Evolutionary conservation across 1,140 invertebrate species (phyloP), one percentile per base, ranked within the genome.

Genomic region (Gryon sp.): DNA sequence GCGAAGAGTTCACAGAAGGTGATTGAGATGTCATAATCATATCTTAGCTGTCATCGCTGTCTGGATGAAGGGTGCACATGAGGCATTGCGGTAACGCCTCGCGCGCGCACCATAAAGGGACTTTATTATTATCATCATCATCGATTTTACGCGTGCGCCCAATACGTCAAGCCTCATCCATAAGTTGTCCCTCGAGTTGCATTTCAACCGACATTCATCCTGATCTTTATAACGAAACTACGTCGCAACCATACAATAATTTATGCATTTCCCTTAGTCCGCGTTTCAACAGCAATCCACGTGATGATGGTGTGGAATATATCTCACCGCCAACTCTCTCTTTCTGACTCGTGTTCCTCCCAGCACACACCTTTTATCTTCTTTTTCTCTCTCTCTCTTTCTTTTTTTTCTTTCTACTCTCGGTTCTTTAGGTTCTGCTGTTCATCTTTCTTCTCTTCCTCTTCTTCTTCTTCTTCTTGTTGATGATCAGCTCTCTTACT

Each of bases 181-280:
- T 46, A 28, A 20, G 30, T 22, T 22, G 48, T 72, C 30, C 40
- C 57, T 15, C 4, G 53, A 30, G 32, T 55, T 40, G 22, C 30
- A 68, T 60, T 75, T 68, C 46, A 68, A 26, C 34, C 24, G 20
- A 40, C 59, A 57, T 53, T 65, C 40, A n/a, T 46, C 76, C 63
- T 45, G 72, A 78, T 80, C 59, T 1, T 69, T 55, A 57, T 78
- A 78, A 80, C 45, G 52, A 43, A 38, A 38, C 15, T 41, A 36
- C 66, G 19, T 57, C 57, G 46, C 52, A 14, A 60, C n/a, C n/a
- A n/a, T n/a, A n/a, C n/a, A n/a, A n/a, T 83, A 83, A 86, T 84
- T 84, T 83, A 86, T 83, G 80, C 76, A 79, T 84, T 83, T 79
- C 57, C 60, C 70, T 80, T 80, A 60, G 60, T 62, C 59, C 69